These are phyloP conservation scores for Prosapia bicincta DNA, from an alignment of 2,888 invertebrate genomes.

Conservation along the genomic window DNA sequence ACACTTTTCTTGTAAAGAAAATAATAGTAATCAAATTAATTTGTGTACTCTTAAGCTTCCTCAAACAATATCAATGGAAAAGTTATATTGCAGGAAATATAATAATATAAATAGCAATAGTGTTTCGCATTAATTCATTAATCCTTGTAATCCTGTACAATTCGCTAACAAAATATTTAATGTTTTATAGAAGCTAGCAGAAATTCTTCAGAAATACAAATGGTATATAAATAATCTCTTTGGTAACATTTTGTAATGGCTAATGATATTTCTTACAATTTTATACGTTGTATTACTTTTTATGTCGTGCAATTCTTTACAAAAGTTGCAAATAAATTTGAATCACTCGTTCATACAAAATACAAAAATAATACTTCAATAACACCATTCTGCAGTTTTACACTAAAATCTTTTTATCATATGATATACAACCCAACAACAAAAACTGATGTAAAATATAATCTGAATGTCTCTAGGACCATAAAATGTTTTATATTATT, in stretches of 20 bases:
- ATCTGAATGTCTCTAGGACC: not conserved
- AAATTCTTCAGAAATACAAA: not conserved
- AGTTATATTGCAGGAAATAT: no score
- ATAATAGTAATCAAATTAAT: no score
- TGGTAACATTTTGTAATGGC: slow-evolving; percentile 21
- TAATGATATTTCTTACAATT: not conserved
- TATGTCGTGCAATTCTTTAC: not conserved
- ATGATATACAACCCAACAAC: not conserved
- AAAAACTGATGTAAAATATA: not conserved
- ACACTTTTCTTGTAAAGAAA: no score
- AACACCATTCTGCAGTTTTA: not conserved
- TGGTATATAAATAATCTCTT: slow-evolving; percentile 11
- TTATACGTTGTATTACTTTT: not conserved
- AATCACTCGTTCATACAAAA: not conserved
- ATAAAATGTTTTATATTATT: slow-evolving; percentile 2
- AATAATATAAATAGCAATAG: no score
- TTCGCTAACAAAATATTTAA: not conserved
- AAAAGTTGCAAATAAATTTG: not conserved
- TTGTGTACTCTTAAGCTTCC: no score
- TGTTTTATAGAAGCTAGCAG: not conserved
- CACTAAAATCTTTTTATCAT: not conserved
- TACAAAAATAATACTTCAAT: not conserved
- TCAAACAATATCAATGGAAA: no score
- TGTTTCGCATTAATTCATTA: no score
- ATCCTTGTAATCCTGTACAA: no score